These are phyloP conservation scores for Trachelus tabidus DNA, from an alignment of 2,888 invertebrate genomes.

Conservation along the genomic window DNA sequence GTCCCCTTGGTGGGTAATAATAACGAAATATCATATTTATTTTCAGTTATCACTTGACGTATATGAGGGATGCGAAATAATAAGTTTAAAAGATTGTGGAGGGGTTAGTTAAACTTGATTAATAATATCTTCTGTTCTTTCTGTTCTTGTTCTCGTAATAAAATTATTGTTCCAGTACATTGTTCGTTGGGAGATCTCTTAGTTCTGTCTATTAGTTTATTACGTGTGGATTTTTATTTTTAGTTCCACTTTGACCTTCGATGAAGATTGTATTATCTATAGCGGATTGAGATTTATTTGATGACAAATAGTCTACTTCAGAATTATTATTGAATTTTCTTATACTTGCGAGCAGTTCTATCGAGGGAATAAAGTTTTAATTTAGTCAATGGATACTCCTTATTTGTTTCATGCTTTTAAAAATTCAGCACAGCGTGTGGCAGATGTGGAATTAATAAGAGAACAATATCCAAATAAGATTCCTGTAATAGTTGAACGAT, in stretches of 20 bases:
- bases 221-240: not conserved
- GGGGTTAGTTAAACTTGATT: not conserved
- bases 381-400: not conserved
- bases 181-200: not conserved
- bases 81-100: not conserved
- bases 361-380: not conserved
- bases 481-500: conserved; percentile 86
- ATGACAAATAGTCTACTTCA: not conserved
- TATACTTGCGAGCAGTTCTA: not conserved
- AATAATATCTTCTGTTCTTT: not conserved
- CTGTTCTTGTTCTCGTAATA: not conserved
- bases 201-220: not conserved
- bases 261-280: not conserved
- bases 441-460: conserved; percentile 53
- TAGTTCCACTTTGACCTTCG: not conserved
- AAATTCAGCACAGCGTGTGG: conserved; percentile 49
- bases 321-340: not conserved
- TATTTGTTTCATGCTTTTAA: not conserved
- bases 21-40: not conserved
- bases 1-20: conserved; percentile 54
- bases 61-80: not conserved
- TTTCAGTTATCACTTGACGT: not conserved
- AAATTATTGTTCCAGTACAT: not conserved
- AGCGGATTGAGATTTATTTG: not conserved
- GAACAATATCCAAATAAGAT: conserved; percentile 58